phyloP scores from a whole-genome alignment of 1,140 invertebrate species.

The Holotrichia oblita region DNA sequence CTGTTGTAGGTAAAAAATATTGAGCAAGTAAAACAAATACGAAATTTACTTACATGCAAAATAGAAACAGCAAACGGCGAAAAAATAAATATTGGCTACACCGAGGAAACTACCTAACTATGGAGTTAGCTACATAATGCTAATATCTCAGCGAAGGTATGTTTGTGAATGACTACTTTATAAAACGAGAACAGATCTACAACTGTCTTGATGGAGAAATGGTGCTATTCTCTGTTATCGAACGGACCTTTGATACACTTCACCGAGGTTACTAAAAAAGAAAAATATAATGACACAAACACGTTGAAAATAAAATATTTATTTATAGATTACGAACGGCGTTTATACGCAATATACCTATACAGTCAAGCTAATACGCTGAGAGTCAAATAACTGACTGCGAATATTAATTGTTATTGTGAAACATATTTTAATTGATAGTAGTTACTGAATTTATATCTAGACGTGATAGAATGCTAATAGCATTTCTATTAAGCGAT shows the following conservation, averaged over 20 bases:
- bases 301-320: conserved; percentile 31
- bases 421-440: background rate
- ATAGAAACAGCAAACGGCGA: background rate
- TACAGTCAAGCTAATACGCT: background rate
- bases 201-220: background rate
- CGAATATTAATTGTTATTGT: background rate
- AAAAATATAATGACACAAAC: conserved; percentile 31
- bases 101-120: background rate
- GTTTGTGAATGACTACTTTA: background rate
- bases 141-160: background rate
- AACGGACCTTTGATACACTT: background rate
- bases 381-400: background rate
- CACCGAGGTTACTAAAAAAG: background rate
- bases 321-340: conserved; percentile 25
- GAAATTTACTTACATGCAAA: background rate
- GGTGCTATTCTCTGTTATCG: background rate
- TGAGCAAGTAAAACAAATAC: too few relatives aligned
- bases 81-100: background rate
- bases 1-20: too few relatives aligned
- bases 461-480: background rate
- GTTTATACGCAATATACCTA: background rate
- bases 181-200: background rate
- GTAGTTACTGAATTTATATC: background rate
- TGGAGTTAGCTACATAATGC: background rate
- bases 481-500: too few relatives aligned